Base-by-base conservation (phyloP, 2,113 vertebrate species). In the Acanthisitta chloris region DNA sequence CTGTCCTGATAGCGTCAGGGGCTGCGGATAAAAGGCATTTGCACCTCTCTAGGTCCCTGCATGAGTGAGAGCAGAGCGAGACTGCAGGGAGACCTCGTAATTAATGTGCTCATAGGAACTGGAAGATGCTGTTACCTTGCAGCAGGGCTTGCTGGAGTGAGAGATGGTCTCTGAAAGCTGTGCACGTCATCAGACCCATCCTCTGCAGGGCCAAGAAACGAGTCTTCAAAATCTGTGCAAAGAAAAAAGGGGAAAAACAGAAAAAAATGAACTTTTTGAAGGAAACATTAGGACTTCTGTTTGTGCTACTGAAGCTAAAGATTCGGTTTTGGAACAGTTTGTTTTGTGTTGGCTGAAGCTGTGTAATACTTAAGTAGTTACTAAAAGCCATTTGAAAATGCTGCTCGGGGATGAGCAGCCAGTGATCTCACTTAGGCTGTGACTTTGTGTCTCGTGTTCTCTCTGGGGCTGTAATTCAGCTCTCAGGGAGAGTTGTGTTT, bases 391-490 rank as follows among this genome's bases (percentile, higher is more conserved):
- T 58, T 90, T 36, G 31, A 49, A 55, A 38, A 12, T 14, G 55
- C 16, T 33, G 18, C 28, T 81, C 21, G 81, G 19, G 4, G 36
- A 20, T 55, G 10, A 70, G n/a, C 40, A 51, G 52, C 16, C 4
- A 8, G 23, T 61, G 91, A 14, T 80, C 11, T 71, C 36, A 5
- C 8, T 17, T 24, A 4, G 49, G 5, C 31, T 0, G 1, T 8
- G 70, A 8, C 42, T 65, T 48, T 2, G 9, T 0, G 1, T 34
- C 48, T 54, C 2, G 1, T 8, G 12, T 40, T 28, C 17, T 18
- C 1, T 6, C 1, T 7, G 40, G 4, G 67, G 1, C 17, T 2
- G 5, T 1, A 11, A 1, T 0, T 3, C 34, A 6, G 0, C 7
- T 43, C 20, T 11, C 9, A 7, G 14, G 26, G 26, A 28, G 38